A percentile compares a stretch with the other conserved stretches of the same genome.
These are phyloP conservation scores for Hylia prasina DNA, from an alignment of 2,113 vertebrate species.

Conservation along the genomic window DNA sequence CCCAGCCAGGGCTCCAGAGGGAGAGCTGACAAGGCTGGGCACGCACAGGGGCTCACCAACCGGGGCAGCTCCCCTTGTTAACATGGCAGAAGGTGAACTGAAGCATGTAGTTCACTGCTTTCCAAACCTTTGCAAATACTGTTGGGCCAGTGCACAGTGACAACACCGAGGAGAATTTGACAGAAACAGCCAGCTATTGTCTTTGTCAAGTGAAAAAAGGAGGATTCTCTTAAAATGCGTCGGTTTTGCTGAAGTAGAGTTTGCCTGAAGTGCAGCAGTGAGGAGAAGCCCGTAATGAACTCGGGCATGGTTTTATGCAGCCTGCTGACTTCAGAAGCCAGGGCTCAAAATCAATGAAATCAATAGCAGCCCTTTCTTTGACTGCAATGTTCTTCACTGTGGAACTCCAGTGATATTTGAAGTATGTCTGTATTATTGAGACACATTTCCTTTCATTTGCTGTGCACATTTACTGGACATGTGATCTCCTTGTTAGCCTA, in stretches of 20 bases:
- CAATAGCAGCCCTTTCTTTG: neutral
- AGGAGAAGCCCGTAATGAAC: neutral
- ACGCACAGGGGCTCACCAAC: neutral
- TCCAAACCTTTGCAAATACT: neutral
- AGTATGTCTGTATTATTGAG: neutral
- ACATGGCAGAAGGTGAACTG: neutral
- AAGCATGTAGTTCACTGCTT: neutral
- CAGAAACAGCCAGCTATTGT: neutral
- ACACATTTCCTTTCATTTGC: neutral
- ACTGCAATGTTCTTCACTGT: neutral
- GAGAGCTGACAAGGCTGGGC: neutral
- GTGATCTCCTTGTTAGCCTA: neutral
- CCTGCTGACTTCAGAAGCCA: neutral
- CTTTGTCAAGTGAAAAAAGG: neutral
- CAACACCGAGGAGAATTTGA: neutral
- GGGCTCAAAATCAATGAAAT: neutral
- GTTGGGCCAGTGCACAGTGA: neutral
- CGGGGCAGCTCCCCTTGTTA: neutral
- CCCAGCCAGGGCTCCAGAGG: neutral
- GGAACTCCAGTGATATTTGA: neutral
- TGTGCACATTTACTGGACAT: neutral
- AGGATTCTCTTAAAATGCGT: neutral
- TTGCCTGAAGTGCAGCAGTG: neutral
- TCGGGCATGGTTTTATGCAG: neutral
- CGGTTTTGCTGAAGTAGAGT: neutral